These are phyloP conservation scores for Temnothorax curvispinosus DNA, from an alignment of 1,140 invertebrate species.

Conservation along the genomic window DNA sequence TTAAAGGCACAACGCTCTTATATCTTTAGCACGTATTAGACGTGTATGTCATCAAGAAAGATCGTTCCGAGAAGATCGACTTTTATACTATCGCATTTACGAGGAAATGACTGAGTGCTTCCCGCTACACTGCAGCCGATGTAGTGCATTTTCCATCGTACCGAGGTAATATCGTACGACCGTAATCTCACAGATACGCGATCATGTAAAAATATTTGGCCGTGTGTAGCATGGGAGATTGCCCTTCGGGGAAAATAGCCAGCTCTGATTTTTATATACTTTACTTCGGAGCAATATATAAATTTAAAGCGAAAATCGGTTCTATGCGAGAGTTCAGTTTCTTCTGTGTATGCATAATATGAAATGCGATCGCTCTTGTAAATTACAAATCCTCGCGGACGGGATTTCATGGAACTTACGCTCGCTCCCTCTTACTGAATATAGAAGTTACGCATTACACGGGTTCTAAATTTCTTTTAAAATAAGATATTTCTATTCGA, in stretches of 20 bases:
- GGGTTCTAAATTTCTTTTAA: neutral
- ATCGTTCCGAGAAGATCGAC: slow-evolving; percentile 29
- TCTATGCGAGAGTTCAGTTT: slow-evolving; percentile 7
- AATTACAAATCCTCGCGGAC: slow-evolving; percentile 1
- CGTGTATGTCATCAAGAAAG: neutral
- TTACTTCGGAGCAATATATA: slow-evolving; percentile 30
- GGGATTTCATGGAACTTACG: slow-evolving; percentile 3
- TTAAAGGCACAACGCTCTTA: neutral
- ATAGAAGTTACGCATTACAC: neutral
- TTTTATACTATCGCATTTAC: slow-evolving; percentile 49
- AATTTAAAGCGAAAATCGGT: slow-evolving; percentile 44
- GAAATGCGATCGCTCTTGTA: slow-evolving; percentile 28
- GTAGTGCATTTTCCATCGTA: slow-evolving; percentile 48
- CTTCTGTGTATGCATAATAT: slow-evolving; percentile 17
- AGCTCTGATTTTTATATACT: slow-evolving; percentile 45
- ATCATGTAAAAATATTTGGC: slow-evolving; percentile 58
- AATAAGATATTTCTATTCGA: neutral
- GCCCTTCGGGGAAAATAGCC: slow-evolving; percentile 33
- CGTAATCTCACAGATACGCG: slow-evolving; percentile 45
- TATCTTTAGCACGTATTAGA: slow-evolving; percentile 11
- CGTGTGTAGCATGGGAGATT: slow-evolving; percentile 47
- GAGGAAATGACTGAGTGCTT: slow-evolving; percentile 54
- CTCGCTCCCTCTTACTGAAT: neutral
- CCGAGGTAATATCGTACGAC: slow-evolving; percentile 50
- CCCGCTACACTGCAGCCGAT: slow-evolving; percentile 38